phyloP scores from a whole-genome alignment of 1,140 invertebrate species.

The Zeugodacus cucurbitae region DNA sequence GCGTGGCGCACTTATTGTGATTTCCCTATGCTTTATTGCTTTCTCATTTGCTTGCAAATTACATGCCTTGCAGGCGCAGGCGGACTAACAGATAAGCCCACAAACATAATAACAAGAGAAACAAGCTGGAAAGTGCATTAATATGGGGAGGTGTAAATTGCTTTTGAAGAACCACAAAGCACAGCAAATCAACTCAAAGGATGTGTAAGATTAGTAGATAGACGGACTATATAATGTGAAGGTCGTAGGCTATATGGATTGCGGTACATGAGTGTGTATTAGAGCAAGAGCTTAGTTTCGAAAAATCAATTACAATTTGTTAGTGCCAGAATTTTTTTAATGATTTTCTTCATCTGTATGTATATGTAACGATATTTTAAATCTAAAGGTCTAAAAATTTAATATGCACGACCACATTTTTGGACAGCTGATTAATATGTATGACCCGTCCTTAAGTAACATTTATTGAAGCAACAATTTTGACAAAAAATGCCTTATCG shows the following conservation, averaged over 20 bases:
- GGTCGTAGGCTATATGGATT: not conserved
- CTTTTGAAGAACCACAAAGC: conserved; percentile 15
- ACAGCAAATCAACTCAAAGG: conserved; percentile 25
- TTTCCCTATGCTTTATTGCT: conserved; percentile 37
- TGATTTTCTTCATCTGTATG: too few relatives aligned
- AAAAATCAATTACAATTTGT: too few relatives aligned
- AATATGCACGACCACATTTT: too few relatives aligned
- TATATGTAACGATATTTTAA: too few relatives aligned
- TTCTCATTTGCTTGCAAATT: conserved; percentile 24
- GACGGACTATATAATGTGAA: not conserved
- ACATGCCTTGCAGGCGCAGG: conserved; percentile 1
- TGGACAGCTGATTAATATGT: too few relatives aligned
- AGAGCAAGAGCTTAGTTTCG: too few relatives aligned
- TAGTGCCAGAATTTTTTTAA: too few relatives aligned
- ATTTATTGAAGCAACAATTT: too few relatives aligned
- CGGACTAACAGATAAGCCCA: not conserved
- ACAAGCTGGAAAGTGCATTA: not conserved
- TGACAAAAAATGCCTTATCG: too few relatives aligned
- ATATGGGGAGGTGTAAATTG: conserved; percentile 3
- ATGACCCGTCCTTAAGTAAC: too few relatives aligned
- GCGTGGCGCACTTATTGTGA: conserved; percentile 14
- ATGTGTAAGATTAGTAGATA: not conserved
- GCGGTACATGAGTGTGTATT: too few relatives aligned
- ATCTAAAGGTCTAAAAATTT: too few relatives aligned
- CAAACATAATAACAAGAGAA: not conserved